Conservation (phyloP, 2,797 vertebrate species). For the Alectoris magna region DNA sequence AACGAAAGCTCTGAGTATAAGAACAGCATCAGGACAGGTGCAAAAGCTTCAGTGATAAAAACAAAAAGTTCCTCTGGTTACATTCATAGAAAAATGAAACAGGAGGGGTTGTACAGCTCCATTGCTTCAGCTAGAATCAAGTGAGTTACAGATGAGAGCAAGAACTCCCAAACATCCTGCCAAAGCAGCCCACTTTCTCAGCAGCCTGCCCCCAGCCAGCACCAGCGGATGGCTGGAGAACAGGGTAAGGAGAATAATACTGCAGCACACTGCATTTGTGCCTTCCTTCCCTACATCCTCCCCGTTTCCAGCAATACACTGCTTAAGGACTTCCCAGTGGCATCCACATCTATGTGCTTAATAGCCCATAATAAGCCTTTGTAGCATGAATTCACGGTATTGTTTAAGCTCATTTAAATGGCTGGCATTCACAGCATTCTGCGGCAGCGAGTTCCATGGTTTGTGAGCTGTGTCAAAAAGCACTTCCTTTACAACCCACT, state of each 20-base stretch:
- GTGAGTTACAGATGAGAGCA: background rate
- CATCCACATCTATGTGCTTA: background rate
- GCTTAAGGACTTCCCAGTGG: constrained; percentile 34
- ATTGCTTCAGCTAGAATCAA: background rate
- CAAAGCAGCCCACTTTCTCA: background rate
- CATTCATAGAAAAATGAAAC: background rate
- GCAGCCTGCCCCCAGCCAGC: background rate
- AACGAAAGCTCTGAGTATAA: background rate
- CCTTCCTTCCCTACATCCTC: background rate
- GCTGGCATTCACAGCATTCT: constrained; percentile 39
- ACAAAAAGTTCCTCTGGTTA: background rate
- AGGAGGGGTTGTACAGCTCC: background rate
- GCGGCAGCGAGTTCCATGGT: constrained; percentile 6
- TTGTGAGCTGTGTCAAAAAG: constrained; percentile 18
- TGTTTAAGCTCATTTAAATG: constrained; percentile 37
- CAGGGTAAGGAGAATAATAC: rapidly evolving
- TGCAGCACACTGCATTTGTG: background rate
- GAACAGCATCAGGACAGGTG: background rate
- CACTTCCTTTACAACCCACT: constrained; percentile 40
- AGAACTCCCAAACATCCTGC: background rate
- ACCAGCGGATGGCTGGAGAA: background rate
- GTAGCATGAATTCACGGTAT: background rate
- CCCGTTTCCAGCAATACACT: background rate
- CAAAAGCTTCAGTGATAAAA: background rate
- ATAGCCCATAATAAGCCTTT: constrained; percentile 42